Evolutionary conservation across 2,113 vertebrate genomes (phyloP).

Genomic region (Neopipo cinnamomea): DNA sequence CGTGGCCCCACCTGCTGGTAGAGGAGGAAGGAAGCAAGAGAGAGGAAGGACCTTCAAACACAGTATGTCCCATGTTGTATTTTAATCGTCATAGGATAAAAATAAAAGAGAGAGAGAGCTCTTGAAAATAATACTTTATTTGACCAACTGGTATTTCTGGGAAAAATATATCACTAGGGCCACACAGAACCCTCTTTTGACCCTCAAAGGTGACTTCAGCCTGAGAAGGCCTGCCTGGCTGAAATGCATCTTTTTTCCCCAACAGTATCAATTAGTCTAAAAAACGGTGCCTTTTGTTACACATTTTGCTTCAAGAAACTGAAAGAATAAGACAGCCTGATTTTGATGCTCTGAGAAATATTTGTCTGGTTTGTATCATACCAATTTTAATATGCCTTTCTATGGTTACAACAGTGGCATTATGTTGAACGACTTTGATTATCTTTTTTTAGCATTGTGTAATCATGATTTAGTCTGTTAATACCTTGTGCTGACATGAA

Average conservation of each 20-base stretch:
- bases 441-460: not conserved
- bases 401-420: not conserved
- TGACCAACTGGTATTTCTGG: not conserved
- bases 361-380: not conserved
- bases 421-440: not conserved
- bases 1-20: slow-evolving; percentile 49
- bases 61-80: not conserved
- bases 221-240: not conserved
- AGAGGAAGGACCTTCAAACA: not conserved
- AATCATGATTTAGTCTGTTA: not conserved
- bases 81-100: not conserved
- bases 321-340: not conserved
- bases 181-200: not conserved
- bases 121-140: not conserved
- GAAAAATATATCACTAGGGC: not conserved
- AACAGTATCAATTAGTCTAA: not conserved
- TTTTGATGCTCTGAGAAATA: not conserved
- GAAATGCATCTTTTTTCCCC: not conserved
- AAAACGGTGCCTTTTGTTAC: not conserved
- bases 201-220: not conserved
- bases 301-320: not conserved
- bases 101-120: not conserved
- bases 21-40: not conserved
- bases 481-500: not conserved
- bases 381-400: not conserved